Evolutionary conservation across 2,888 invertebrate genomes (phyloP).

Genomic region (Siphonodentalium dalli): DNA sequence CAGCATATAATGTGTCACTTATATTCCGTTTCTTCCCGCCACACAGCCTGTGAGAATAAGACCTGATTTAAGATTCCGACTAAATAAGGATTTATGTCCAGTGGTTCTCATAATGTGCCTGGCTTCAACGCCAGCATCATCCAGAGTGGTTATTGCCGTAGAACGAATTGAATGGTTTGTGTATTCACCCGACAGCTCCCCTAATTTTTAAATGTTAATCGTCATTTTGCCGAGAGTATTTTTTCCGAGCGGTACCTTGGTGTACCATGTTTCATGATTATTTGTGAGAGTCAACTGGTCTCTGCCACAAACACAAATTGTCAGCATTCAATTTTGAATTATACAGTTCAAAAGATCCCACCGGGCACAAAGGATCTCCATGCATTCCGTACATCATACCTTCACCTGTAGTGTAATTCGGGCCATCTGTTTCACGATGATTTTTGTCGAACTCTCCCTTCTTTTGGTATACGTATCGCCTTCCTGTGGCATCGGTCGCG

Average conservation of each 20-base stretch:
- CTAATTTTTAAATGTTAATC: neutral
- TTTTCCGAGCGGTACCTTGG: neutral
- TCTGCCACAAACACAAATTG: no score
- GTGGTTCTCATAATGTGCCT: neutral
- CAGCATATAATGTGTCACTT: neutral
- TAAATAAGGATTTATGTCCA: neutral
- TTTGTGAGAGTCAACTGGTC: no score
- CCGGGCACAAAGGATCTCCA: no score
- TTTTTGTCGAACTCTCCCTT: no score
- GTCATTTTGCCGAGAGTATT: neutral
- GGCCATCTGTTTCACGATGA: no score
- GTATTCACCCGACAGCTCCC: neutral
- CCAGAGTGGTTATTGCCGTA: neutral
- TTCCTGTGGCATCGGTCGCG: no score
- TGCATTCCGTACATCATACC: no score
- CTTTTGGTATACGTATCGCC: no score
- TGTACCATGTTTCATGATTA: neutral
- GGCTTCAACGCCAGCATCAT: conserved; percentile 1
- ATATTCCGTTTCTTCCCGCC: conserved; percentile 1
- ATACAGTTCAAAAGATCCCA: no score
- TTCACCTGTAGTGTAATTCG: no score
- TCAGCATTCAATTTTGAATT: no score
- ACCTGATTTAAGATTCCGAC: neutral
- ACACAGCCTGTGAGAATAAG: neutral
- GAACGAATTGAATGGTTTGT: neutral